Base-by-base conservation (phyloP, 2,113 vertebrate species). In the Emydura subglobosa region DNA sequence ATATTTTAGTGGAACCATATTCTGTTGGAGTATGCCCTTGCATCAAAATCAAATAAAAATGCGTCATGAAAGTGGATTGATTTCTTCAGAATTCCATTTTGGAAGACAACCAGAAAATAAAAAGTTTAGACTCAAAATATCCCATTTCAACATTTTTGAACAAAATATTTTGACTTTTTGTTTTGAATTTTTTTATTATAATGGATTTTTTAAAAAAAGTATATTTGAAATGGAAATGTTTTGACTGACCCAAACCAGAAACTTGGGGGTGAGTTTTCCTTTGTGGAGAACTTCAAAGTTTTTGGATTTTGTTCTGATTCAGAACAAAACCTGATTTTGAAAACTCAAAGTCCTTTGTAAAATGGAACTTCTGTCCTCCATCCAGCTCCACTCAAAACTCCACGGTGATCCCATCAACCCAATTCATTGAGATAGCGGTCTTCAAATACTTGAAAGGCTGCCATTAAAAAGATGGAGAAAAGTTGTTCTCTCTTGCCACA, bases 11-110 rank as follows among this genome's bases (percentile, higher is more conserved):
- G 31, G 14, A 34, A 34, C 59, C 31, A 34, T 65, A 34, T 88
- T 4, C 47, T 92, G 84, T 91, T 91, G 90, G 76, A 39, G 82
- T 2, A 16, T n/a, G 51, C 0, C 4, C 87, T 44, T 4, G 74
- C 76, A 79, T 50, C 42, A 11, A 50, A 96, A 95, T 92, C 95
- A 50, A 96, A 95, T 92, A 94, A 88, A 91, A 92, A 88, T 29
- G 3, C 79, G 94, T 93, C 91, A 87, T 47, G 59, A 92, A 94
- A 96, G 14, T 82, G 53, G 76, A 65, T 74, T 65, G 2, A 1
- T 85, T 92, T 87, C 84, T 10, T 72, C 87, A 91, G 86, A 83
- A 91, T 93, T 92, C 83, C 82, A 82, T 87, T 96, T 88, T 51
- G 76, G 91, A 96, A 72, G 0, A 39, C 95, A 95, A 91, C 55